Conservation (phyloP, 1,140 invertebrate species). For the Odontomachus brunneus region DNA sequence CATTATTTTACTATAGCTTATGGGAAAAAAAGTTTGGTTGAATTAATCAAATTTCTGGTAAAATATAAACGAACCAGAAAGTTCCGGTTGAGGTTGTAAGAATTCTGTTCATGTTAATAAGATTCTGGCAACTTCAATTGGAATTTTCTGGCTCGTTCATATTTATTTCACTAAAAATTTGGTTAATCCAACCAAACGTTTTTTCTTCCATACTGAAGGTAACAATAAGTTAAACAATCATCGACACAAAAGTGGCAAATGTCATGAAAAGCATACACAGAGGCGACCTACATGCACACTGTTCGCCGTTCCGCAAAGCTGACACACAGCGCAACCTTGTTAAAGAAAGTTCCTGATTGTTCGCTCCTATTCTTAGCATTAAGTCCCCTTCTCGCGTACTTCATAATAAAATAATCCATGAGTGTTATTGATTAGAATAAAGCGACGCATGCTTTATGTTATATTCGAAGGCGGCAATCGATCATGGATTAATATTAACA, state of each 20-base stretch:
- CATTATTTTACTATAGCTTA: too few relatives aligned
- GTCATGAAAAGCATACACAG: neutral
- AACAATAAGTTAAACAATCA: neutral
- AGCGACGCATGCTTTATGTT: slow-evolving; percentile 14
- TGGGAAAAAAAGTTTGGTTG: too few relatives aligned
- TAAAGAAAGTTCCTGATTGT: slow-evolving; percentile 15
- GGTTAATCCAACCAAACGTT: too few relatives aligned
- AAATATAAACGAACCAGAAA: too few relatives aligned
- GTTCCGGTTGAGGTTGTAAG: too few relatives aligned
- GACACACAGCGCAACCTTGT: neutral
- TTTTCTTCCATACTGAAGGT: too few relatives aligned
- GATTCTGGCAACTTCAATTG: too few relatives aligned
- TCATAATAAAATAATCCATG: slow-evolving; percentile 44
- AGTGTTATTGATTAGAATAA: slow-evolving; percentile 44
- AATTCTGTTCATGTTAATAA: too few relatives aligned
- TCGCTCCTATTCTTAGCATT: slow-evolving; percentile 14
- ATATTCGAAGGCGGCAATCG: slow-evolving; percentile 12
- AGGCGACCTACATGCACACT: neutral
- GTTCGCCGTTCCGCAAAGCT: neutral
- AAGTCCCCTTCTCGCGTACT: slow-evolving; percentile 16
- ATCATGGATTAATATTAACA: slow-evolving; percentile 30
- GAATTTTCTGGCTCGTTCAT: too few relatives aligned
- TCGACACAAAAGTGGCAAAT: neutral
- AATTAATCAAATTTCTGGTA: too few relatives aligned
- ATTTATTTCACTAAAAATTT: too few relatives aligned